phyloP scores from a whole-genome alignment of 1,140 invertebrate species.

The Himalopsyche phryganea region DNA sequence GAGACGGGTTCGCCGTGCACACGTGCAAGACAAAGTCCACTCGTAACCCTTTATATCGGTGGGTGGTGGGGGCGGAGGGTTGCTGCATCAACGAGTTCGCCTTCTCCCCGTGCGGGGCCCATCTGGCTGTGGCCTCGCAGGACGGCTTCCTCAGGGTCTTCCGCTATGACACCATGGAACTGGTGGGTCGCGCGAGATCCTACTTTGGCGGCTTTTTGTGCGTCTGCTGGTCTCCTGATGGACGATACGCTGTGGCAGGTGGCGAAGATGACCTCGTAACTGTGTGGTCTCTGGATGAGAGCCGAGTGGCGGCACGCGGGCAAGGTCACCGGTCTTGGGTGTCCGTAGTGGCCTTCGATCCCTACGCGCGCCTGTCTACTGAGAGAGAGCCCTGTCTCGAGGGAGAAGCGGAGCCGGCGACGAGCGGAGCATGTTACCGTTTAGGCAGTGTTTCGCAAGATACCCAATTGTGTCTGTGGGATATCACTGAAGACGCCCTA shows the following conservation, averaged over 20 bases:
- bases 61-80: constrained; percentile 78
- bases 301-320: constrained; percentile 90
- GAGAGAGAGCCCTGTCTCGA: constrained; percentile 46
- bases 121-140: constrained; percentile 90
- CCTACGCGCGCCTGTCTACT: constrained; percentile 64
- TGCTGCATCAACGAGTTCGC: constrained; percentile 94
- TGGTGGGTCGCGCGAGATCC: constrained; percentile 84
- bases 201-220: constrained; percentile 97
- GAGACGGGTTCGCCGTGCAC: constrained; percentile 90
- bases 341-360: constrained; percentile 95
- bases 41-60: constrained; percentile 89
- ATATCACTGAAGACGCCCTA: constrained; percentile 93
- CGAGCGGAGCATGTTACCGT: constrained; percentile 70
- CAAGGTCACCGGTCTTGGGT: constrained; percentile 97
- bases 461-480: constrained; percentile 97
- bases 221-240: constrained; percentile 97
- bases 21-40: constrained; percentile 96
- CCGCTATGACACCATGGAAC: constrained; percentile 95
- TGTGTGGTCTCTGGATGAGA: constrained; percentile 92
- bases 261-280: constrained; percentile 99
- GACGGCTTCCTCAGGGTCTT: constrained; percentile 96
- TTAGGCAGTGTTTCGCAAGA: constrained; percentile 98
- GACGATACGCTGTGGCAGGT: constrained; percentile 91
- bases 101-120: constrained; percentile 91
- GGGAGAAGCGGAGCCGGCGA: constrained; percentile 59